Evolutionary conservation across 1,140 invertebrate genomes (phyloP), one percentile per base, ranked within the genome.

Genomic region (Drosophila orena): DNA sequence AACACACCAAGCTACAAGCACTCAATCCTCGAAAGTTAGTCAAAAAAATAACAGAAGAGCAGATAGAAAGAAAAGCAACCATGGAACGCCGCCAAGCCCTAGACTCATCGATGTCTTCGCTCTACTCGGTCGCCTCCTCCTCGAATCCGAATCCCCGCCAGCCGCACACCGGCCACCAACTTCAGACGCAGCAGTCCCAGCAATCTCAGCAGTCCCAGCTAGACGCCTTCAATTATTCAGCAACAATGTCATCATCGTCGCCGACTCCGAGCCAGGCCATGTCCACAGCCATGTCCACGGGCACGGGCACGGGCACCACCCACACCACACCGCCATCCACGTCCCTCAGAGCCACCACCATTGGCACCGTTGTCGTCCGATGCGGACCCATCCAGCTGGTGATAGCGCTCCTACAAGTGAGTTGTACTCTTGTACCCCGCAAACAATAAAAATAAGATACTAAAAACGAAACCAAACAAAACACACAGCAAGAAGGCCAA

Each of bases 361-460:
- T 98, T 79, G 97, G 97, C 91, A 98, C 97, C 15, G 97, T 98
- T 77, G 97, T 97, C 14, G 95, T 98, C 35, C 96, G 97, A 91
- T 97, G 97, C 91, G 97, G 97, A 74, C 94, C 94, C 74, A 96
- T 97, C 10, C 95, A 96, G 91, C 95, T 98, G 81, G 96, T 98
- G 83, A 96, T 98, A 84, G 97, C 97, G 65, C 94, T 98, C 60
- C 93, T 98, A 61, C 96, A 97, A 95, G 97, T 98, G 95, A 94
- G 96, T 94, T 88, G 62, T 81, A 56, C 52, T 47, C 24, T 43
- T 30, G 42, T 46, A 46, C 27, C 15, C 47, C 15, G n/a, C 27
- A n/a, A 43, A 40, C 27, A 46, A 27, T 22, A 46, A 59, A 40
- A 30, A 30, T 37, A 40, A 20, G 35, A 59, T 38, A 24, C 22